Percentiles rank a stretch among this genome's conserved stretches.
phyloP scores from a whole-genome alignment of 2,113 vertebrate genomes.

The Etia nguti region DNA sequence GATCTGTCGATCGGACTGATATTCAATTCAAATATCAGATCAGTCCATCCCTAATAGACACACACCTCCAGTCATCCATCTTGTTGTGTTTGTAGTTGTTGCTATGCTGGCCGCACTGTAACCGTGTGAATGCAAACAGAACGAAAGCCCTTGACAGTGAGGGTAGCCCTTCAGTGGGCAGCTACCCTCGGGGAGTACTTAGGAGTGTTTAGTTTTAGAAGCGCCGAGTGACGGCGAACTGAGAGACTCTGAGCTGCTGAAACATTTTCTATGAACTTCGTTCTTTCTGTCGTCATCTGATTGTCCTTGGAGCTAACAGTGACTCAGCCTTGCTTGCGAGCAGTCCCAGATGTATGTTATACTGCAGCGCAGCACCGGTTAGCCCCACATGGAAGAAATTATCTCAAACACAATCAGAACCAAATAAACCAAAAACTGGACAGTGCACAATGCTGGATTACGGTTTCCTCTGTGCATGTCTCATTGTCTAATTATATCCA shows the following conservation, averaged over 20 bases:
- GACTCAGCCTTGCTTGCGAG: not conserved
- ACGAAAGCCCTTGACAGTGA: not conserved
- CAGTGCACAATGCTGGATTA: not conserved
- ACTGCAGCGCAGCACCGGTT: not conserved
- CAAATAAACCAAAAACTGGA: not conserved
- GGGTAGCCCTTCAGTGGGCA: not conserved
- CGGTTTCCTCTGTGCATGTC: not conserved
- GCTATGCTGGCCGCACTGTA: not conserved
- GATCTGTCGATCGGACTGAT: not conserved
- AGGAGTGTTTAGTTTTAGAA: not conserved
- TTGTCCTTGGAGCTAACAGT: not conserved
- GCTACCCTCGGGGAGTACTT: not conserved
- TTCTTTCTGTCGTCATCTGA: not conserved
- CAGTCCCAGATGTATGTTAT: not conserved
- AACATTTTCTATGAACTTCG: not conserved
- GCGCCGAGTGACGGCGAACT: not conserved
- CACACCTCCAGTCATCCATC: not conserved
- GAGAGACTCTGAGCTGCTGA: not conserved
- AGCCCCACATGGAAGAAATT: not conserved
- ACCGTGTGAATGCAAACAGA: not conserved
- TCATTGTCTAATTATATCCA: not conserved
- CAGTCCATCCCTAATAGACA: not conserved
- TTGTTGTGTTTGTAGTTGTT: not conserved
- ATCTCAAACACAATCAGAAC: not conserved
- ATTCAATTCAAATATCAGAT: not conserved